Evolutionary conservation across 2,797 vertebrate genomes (phyloP).

Genomic region (Rhincodon typus): DNA sequence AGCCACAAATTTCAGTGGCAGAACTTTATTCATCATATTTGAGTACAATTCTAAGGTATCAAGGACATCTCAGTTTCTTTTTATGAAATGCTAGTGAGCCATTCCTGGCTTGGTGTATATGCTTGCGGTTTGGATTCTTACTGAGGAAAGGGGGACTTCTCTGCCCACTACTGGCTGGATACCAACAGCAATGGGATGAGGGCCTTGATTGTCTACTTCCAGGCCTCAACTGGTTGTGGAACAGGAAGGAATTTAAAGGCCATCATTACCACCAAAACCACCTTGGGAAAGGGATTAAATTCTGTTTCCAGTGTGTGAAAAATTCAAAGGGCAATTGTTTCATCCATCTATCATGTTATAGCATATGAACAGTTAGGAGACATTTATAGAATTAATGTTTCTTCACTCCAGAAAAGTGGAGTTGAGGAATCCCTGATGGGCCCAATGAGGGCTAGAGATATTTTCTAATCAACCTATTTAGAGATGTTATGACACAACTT

Average conservation of each 20-base stretch:
- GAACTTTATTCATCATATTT: not conserved
- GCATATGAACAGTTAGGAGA: not conserved
- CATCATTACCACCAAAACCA: not conserved
- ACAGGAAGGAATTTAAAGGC: too few species aligned
- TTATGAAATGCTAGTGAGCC: not conserved
- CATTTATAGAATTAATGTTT: not conserved
- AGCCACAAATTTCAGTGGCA: not conserved
- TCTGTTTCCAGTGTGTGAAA: not conserved
- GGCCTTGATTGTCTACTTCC: too few species aligned
- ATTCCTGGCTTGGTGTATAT: not conserved
- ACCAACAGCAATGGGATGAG: too few species aligned
- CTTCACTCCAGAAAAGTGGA: too few species aligned
- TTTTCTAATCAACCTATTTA: too few species aligned
- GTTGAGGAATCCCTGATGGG: too few species aligned
- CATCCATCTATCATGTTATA: not conserved
- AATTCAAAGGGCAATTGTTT: not conserved
- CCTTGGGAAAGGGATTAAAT: not conserved
- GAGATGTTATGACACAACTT: too few species aligned
- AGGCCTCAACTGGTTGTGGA: too few species aligned
- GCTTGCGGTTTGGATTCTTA: not conserved
- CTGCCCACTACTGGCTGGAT: too few species aligned
- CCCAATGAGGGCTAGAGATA: not conserved
- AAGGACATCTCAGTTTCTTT: not conserved
- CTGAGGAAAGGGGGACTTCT: too few species aligned
- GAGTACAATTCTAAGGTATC: not conserved